Evolutionary conservation across 2,888 invertebrate species (phyloP).

Genomic region (Papilio gigon): DNA sequence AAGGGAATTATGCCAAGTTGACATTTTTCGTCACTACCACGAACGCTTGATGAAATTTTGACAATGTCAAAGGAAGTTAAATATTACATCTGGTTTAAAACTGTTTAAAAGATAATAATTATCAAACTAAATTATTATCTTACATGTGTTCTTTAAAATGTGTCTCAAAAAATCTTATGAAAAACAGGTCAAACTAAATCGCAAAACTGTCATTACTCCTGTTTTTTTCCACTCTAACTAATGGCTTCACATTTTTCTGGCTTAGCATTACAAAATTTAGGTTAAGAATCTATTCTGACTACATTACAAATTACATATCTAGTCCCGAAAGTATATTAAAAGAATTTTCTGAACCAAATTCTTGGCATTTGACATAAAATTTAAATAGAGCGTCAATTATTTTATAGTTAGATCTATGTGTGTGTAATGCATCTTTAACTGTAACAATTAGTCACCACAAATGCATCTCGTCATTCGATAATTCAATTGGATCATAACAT

Average conservation of each 20-base stretch:
- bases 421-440: too few species aligned
- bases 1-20: constrained; percentile 65
- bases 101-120: neutral
- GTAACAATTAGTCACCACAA: neutral
- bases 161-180: neutral
- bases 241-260: constrained; percentile 41
- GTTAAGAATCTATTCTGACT: neutral
- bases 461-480: neutral
- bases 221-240: constrained; percentile 10
- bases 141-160: neutral
- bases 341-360: neutral
- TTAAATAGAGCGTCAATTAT: too few species aligned
- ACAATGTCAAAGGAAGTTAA: constrained; percentile 40
- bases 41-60: constrained; percentile 38
- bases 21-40: constrained; percentile 55
- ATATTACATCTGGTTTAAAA: constrained; percentile 2
- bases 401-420: too few species aligned
- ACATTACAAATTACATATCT: neutral
- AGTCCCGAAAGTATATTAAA: neutral
- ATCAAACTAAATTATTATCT: neutral
- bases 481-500: neutral
- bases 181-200: constrained; percentile 11
- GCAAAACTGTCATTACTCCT: constrained; percentile 30
- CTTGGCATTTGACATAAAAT: neutral
- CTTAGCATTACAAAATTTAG: constrained; percentile 40